Evolutionary conservation across 2,113 vertebrate genomes (phyloP).

Genomic region (Thomomys bottae): DNA sequence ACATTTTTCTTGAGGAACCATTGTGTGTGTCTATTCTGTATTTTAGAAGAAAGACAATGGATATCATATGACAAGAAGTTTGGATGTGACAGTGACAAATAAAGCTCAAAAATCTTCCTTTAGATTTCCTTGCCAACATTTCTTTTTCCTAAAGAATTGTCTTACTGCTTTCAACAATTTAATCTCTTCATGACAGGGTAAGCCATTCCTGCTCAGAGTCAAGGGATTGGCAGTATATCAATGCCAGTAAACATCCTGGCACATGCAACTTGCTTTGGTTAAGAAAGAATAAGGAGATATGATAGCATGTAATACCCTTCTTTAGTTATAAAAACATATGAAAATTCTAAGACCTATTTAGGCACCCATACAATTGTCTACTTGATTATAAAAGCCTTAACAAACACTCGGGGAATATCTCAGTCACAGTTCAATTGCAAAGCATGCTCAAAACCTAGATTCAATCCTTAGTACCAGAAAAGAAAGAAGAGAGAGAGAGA

Average conservation of each 20-base stretch:
- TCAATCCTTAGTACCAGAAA: not conserved
- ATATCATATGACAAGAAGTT: not conserved
- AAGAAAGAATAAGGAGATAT: not conserved
- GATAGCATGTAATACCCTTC: not conserved
- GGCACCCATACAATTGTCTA: not conserved
- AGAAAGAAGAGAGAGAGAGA: not conserved
- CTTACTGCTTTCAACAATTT: not conserved
- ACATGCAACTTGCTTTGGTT: not conserved
- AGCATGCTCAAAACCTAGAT: not conserved
- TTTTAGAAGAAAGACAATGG: not conserved
- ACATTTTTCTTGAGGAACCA: not conserved
- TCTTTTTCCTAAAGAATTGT: not conserved
- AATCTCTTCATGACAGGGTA: not conserved
- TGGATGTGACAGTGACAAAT: not conserved
- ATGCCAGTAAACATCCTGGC: not conserved
- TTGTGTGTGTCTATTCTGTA: not conserved
- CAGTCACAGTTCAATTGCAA: not conserved
- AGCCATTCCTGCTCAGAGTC: not conserved
- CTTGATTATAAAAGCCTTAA: not conserved
- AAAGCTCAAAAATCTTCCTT: not conserved
- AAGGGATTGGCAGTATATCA: not conserved
- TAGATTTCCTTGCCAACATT: not conserved
- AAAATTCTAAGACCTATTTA: not conserved
- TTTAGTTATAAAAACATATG: slow-evolving; percentile 2
- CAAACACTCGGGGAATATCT: not conserved